These are phyloP conservation scores for Venturia canescens DNA, from an alignment of 1,140 invertebrate species.

Conservation along the genomic window DNA sequence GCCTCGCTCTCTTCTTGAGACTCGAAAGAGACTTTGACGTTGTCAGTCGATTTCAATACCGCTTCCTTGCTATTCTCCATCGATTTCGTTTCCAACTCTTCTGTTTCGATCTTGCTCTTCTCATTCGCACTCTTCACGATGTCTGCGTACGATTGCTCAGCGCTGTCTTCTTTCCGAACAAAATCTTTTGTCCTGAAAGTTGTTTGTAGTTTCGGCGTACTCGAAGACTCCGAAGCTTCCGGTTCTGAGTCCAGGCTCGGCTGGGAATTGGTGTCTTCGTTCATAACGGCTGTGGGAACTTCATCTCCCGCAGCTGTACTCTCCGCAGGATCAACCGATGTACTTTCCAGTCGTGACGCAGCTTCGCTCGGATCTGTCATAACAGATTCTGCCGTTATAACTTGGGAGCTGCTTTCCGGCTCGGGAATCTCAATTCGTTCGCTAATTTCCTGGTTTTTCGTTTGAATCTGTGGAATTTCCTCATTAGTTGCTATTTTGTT, in stretches of 20 bases:
- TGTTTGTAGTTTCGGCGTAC: constrained; percentile 69
- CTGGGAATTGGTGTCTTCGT: constrained; percentile 74
- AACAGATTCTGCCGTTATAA: neutral
- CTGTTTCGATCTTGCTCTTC: constrained; percentile 44
- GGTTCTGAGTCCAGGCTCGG: constrained; percentile 71
- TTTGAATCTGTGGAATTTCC: constrained; percentile 49
- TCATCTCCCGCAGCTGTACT: constrained; percentile 59
- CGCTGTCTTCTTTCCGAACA: constrained; percentile 56
- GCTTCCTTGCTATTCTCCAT: constrained; percentile 19
- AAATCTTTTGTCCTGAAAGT: constrained; percentile 74
- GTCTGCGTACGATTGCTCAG: constrained; percentile 51
- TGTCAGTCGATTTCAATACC: constrained; percentile 24
- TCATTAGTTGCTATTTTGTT: constrained; percentile 52
- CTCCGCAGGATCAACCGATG: constrained; percentile 58
- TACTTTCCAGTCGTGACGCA: constrained; percentile 56
- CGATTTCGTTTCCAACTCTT: constrained; percentile 23
- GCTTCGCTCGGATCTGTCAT: neutral
- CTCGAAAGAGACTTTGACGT: constrained; percentile 37
- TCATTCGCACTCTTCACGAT: constrained; percentile 40
- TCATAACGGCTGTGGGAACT: constrained; percentile 72
- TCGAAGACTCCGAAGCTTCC: constrained; percentile 61
- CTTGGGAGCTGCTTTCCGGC: neutral
- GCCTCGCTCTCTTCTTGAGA: neutral
- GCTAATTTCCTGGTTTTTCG: constrained; percentile 37
- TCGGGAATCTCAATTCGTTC: constrained; percentile 52